Evolutionary conservation across 2,113 vertebrate species (phyloP), one percentile per base, ranked within the genome.

Genomic region (Nerophis ophidion): DNA sequence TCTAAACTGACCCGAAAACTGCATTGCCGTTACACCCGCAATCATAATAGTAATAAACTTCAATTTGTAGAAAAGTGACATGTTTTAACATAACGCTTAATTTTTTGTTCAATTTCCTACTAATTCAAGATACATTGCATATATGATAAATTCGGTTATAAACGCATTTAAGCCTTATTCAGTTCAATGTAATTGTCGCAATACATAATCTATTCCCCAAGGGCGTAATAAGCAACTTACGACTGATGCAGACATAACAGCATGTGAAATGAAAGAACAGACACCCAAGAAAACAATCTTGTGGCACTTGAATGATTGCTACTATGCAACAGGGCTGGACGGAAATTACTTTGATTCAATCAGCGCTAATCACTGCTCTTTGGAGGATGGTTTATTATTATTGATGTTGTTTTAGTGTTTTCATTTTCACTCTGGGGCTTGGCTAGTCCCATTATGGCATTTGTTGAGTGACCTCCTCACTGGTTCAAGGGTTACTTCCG

Each of bases 291-390:
- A 74, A 64, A 42, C 57, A 62, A 58, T 35, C 49, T 35, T 19
- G 49, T 46, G 40, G 35, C 40, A 60, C 3, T 47, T 77, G 44
- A 83, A 53, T 48, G 33, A 74, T 60, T 17, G 26, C 33, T 65
- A 48, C 35, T 47, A 65, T 61, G 16, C 40, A 64, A 63, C 14
- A 57, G 58, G 38, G 38, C 60, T 56, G 71, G 63, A 75, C 68
- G 55, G 69, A 74, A 78, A 84, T 77, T 33, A n/a, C 61, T 72
- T 76, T 74, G 61, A 76, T 82, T 79, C 50, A 47, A 57, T 75
- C 54, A 71, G 60, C 60, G 10, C 4, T 81, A 75, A 82, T 84
- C 81, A 64, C 66, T 67, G 55, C 49, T 65, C 46, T 42, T 17
- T 69, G 49, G 48, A 76, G 45, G 17, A 13, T 19, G 7, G 17